Conservation (phyloP, 2,113 vertebrate genomes). For the Merops nubicus region DNA sequence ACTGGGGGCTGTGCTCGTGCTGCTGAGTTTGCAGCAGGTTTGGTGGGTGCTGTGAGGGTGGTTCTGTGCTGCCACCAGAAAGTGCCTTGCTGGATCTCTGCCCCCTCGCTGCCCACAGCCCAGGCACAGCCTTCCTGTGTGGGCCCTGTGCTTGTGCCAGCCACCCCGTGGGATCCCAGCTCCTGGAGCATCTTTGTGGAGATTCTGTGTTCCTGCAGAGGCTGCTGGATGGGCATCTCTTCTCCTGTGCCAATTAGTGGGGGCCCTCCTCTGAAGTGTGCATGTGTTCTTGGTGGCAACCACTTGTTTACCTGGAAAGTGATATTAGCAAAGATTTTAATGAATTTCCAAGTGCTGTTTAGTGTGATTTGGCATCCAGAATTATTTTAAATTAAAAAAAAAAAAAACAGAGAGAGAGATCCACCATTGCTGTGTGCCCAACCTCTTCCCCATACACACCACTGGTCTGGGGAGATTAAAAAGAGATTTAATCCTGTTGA, state of each 20-base stretch:
- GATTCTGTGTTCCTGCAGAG: accelerated
- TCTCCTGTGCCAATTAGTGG: accelerated
- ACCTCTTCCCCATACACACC: background rate
- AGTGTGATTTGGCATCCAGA: background rate
- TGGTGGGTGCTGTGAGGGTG: accelerated
- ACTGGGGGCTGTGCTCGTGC: accelerated
- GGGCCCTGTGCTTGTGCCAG: accelerated
- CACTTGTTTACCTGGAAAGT: background rate
- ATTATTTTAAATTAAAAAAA: background rate
- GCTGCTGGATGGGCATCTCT: background rate
- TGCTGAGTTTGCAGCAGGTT: accelerated
- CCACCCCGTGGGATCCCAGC: accelerated
- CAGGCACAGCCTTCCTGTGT: background rate
- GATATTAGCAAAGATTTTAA: background rate
- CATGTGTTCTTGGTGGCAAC: accelerated
- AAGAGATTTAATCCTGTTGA: slow-evolving; percentile 36
- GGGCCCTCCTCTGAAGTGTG: background rate
- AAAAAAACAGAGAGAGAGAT: background rate
- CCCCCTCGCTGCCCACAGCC: accelerated
- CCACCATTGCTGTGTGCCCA: background rate
- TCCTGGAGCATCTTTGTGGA: background rate
- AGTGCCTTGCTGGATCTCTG: background rate
- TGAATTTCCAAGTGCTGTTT: background rate
- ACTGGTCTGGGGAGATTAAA: slow-evolving; percentile 5
- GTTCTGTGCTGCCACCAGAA: background rate